These are phyloP conservation scores for Osmerus eperlanus DNA, from an alignment of 2,113 vertebrate genomes.

Conservation along the genomic window DNA sequence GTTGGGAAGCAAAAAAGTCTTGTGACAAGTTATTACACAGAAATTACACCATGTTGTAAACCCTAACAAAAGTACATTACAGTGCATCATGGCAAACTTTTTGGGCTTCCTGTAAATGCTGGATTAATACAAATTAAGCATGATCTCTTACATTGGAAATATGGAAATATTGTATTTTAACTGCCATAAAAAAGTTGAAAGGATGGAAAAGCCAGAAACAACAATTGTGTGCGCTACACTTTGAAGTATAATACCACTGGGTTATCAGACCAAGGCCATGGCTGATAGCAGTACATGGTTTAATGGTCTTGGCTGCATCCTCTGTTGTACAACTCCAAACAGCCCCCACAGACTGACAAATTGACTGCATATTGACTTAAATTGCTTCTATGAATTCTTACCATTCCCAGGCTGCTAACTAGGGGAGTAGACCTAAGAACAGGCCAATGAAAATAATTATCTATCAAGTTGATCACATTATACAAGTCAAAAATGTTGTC, in stretches of 20 bases:
- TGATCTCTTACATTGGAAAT: slow-evolving; percentile 35
- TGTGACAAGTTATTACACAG: slow-evolving; percentile 36
- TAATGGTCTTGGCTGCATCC: slow-evolving; percentile 71
- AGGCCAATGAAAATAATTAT: slow-evolving; percentile 62
- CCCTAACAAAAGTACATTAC: slow-evolving; percentile 40
- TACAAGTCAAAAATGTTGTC: slow-evolving; percentile 25
- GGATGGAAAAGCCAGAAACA: slow-evolving; percentile 39
- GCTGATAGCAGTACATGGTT: slow-evolving; percentile 63
- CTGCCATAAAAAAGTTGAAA: slow-evolving; percentile 35
- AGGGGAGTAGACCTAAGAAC: slow-evolving; percentile 39
- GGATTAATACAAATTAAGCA: slow-evolving; percentile 45
- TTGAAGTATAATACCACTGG: slow-evolving; percentile 41
- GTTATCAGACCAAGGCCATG: slow-evolving; percentile 56
- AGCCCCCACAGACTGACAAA: slow-evolving; percentile 67
- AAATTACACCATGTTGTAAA: slow-evolving; percentile 47
- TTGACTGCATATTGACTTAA: slow-evolving; percentile 62
- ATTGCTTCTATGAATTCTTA: slow-evolving; percentile 66
- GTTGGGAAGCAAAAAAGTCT: slow-evolving; percentile 31
- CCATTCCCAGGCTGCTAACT: slow-evolving; percentile 62
- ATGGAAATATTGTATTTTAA: slow-evolving; percentile 44
- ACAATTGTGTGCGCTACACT: slow-evolving; percentile 50
- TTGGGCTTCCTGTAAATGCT: slow-evolving; percentile 52
- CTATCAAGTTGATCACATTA: slow-evolving; percentile 40
- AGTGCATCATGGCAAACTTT: slow-evolving; percentile 29
- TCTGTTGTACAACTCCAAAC: slow-evolving; percentile 70